Evolutionary conservation across 1,140 invertebrate species (phyloP), one percentile per base, ranked within the genome.

Genomic region (Sycophila sp.): DNA sequence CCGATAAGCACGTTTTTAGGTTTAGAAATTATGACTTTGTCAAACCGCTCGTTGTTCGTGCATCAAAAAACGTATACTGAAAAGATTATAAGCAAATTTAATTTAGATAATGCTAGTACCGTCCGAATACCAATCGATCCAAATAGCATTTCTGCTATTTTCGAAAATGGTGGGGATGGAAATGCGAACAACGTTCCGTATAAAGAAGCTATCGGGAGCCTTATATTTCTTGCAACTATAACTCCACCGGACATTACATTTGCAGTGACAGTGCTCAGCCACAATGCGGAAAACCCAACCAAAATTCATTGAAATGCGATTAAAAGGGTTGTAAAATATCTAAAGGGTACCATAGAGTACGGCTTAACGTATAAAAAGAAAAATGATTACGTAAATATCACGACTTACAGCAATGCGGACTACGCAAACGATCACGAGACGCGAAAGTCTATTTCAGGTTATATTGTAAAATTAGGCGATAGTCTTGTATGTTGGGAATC

Each of bases 21-120:
- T 77, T 17, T 75, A 72, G 17, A 81, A 78, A 73, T 72, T 55
- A 19, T 82, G 80, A 60, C n/a, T 76, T 13, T 70, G 79, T 0
- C 74, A 72, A 70, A 78, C 76, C 73, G 66, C 71, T 63, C 80
- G 77, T 38, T 74, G 74, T 56, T 76, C 49, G 11, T 86, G 78
- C 79, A 79, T 79, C 69, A 69, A 76, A 66, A 76, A 47, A 62
- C 70, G 1, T 67, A 75, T 32, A 75, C 76, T 42, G 75, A 68
- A 38, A 79, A 42, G 67, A 77, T 65, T 55, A 74, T 47, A 8
- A 76, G 71, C 51, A 80, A 8, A 32, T 75, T 47, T 76, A 76
- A 66, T 24, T 56, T 71, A 59, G 19, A 80, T 30, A 77, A 85
- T 42, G 67, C 76, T 0, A 77, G 77, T 32, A 75, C 72, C 17